Evolutionary conservation across 2,888 invertebrate species (phyloP), one percentile per base, ranked within the genome.

Genomic region (Trissolcus japonicus): DNA sequence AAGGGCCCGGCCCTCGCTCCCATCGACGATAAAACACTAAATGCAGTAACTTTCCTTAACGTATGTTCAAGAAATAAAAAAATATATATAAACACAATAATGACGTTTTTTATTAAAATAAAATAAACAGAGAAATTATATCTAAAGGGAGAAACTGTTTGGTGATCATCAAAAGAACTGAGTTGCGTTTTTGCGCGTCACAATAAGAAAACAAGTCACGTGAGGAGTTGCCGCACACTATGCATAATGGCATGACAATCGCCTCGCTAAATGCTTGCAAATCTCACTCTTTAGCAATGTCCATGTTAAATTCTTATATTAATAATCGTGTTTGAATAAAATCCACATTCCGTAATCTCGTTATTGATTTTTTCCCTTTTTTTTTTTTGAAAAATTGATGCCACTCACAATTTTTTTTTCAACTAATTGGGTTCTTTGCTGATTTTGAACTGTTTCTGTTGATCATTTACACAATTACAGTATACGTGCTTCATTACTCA

Each of bases 401-500:
- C 46, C 41, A 54, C 60, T 50, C 35, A 35, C 35, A 35, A 35
- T 11, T 1, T 35, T 11, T 35, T 35, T 35, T 73, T 60, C 13
- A 19, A 51, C 19, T 65, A 29, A 41, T 50, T 48, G 13, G 13
- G 19, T 76, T 78, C 60, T 59, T n/a, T 59, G 7, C 13, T 56
- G 3, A 59, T 79, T 74, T 29, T 46, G 16, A 46, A 46, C 16
- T 48, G 67, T 73, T 71, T 21, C 63, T 78, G 76, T 65, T 72
- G 65, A 61, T 80, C 80, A 69, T 76, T 66, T 67, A 69, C 72
- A 76, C 76, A 79, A 71, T 82, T 82, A 83, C 75, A 81, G 80
- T 83, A 80, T 83, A 84, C 85, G 84, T 86, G 84, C 83, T 85
- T 82, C 83, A 80, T 82, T 85, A 86, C 83, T 86, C 83, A 85